Evolutionary conservation across 2,113 vertebrate genomes (phyloP).

Genomic region (Madoqua kirkii): DNA sequence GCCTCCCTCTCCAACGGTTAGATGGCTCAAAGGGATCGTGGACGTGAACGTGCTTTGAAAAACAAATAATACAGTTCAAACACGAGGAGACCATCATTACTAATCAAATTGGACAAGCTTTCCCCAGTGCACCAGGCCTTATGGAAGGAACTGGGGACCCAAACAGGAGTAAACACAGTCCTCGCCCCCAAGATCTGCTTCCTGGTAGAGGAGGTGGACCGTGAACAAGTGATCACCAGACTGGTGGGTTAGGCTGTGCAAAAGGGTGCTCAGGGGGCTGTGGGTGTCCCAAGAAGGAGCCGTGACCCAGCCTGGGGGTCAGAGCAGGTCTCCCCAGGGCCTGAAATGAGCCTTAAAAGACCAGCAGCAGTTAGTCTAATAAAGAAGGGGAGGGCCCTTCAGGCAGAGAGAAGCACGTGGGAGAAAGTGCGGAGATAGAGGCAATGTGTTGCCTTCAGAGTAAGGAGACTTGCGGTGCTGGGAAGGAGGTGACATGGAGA

Average conservation of each 20-base stretch:
- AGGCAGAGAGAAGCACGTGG: not conserved
- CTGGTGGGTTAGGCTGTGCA: not conserved
- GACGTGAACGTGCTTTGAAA: not conserved
- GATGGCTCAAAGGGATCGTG: not conserved
- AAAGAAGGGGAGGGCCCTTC: not conserved
- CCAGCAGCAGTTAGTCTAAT: not conserved
- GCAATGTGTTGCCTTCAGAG: too few relatives aligned
- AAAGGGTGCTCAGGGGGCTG: not conserved
- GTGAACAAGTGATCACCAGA: not conserved
- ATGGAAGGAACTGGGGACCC: not conserved
- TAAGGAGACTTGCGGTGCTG: not conserved
- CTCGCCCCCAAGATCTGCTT: not conserved
- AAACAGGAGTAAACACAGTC: not conserved
- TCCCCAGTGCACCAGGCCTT: not conserved
- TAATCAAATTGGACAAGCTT: not conserved
- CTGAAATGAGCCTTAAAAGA: not conserved
- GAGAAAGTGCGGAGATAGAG: not conserved
- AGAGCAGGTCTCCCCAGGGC: not conserved
- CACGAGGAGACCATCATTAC: not conserved
- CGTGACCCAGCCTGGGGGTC: not conserved
- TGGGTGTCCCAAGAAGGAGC: not conserved
- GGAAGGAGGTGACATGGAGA: not conserved
- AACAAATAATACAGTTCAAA: not conserved
- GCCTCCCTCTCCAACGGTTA: not conserved
- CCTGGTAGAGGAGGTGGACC: not conserved